phyloP scores from a whole-genome alignment of 92 coral and sea anemone species.

The Parazoanthus atlanticus region DNA sequence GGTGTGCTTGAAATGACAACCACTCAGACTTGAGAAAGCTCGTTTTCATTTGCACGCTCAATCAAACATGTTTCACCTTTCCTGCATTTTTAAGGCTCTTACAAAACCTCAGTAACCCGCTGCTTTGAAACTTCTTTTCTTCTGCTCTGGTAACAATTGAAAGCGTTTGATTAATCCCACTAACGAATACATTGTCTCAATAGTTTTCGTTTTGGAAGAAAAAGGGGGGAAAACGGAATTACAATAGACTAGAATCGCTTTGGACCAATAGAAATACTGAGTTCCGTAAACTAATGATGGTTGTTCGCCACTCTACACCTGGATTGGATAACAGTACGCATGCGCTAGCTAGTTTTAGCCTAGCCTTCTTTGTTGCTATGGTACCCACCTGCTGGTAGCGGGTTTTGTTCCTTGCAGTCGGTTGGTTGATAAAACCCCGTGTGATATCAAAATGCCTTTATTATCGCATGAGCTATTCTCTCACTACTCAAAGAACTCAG shows the following conservation, averaged over 20 bases:
- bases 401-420: slow-evolving; percentile 68
- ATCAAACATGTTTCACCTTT: background rate
- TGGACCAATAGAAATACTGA: slow-evolving; percentile 18
- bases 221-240: slow-evolving; percentile 12
- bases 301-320: slow-evolving; percentile 36
- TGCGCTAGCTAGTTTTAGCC: slow-evolving; percentile 36
- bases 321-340: slow-evolving; percentile 51
- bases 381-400: slow-evolving; percentile 75
- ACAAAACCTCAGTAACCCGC: slow-evolving; percentile 18
- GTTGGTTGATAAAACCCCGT: slow-evolving; percentile 64
- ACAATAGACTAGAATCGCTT: slow-evolving; percentile 41
- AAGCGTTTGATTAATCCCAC: slow-evolving; percentile 10
- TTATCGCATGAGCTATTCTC: slow-evolving; percentile 72
- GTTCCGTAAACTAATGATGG: slow-evolving; percentile 27
- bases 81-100: background rate
- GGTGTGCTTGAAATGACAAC: background rate
- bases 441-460: slow-evolving; percentile 67
- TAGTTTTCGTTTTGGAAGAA: slow-evolving; percentile 48
- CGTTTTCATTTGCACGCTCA: background rate
- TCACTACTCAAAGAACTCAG: slow-evolving; percentile 61
- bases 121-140: slow-evolving; percentile 12
- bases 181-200: slow-evolving; percentile 27
- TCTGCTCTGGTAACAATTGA: slow-evolving; percentile 35
- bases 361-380: slow-evolving; percentile 75
- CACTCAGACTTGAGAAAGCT: background rate